Base-by-base conservation (phyloP, 1,140 invertebrate genomes). In the Ruditapes philippinarum region DNA sequence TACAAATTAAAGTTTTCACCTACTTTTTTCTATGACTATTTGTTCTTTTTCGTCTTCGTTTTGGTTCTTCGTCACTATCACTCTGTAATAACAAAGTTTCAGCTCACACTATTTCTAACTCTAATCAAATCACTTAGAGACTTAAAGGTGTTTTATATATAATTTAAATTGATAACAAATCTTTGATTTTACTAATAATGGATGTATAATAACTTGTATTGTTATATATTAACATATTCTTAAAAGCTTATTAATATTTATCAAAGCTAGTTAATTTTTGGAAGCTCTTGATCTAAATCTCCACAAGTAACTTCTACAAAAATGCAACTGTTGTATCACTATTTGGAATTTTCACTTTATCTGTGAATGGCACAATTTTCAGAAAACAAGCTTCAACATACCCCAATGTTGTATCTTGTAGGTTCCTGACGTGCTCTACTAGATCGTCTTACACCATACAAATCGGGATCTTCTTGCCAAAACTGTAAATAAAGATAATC, bases 371-470 rank as follows among this genome's bases (percentile, higher is more conserved):
- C n/a, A n/a, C n/a, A n/a, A n/a, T n/a, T n/a, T n/a, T n/a, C n/a
- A n/a, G n/a, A n/a, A n/a, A n/a, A n/a, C n/a, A n/a, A n/a, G n/a
- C n/a, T n/a, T n/a, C n/a, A n/a, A 88, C 87, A 22, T 45, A 83
- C 87, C 78, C 76, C 76, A 28, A 87, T 79, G 68, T 83, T 89
- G 36, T 89, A 89, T 78, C 92, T 81, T 7, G 85, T 79, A 17
- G 91, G 91, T 60, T 93, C 92, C 57, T 90, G 92, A 45, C 90
- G 82, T 22, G 54, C 40, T 22, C 92, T 73, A 22, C 89, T 86
- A n/a, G 92, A 92, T 65, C 92, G 45, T 22, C 92, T 60, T 31
- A 93, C 85, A n/a, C 92, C 91, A 73, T 93, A 93, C 65, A 93
- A 60, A 38, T 93, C 92, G 40, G 92, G 92, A 49, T 89, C 57